Percentiles rank a stretch among this genome's conserved stretches.
Evolutionary conservation across 2,888 invertebrate species (phyloP).

Genomic region (Eledone cirrhosa): DNA sequence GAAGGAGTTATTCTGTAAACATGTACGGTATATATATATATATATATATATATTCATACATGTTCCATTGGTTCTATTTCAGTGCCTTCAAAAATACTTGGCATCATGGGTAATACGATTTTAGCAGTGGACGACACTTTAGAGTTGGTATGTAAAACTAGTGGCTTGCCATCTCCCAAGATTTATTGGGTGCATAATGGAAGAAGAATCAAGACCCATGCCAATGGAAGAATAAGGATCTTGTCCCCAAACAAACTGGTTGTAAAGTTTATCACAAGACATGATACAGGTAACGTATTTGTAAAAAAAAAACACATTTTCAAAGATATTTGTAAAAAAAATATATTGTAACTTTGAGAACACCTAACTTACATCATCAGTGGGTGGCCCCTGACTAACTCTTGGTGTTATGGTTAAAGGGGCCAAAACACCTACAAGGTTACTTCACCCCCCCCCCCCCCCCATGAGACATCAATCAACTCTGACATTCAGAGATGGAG

Average conservation of each 20-base stretch:
- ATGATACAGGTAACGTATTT: conserved; percentile 43
- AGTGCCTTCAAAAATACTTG: conserved; percentile 49
- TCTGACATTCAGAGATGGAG: too few species aligned
- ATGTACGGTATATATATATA: background rate
- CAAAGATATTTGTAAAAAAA: background rate
- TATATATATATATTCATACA: background rate
- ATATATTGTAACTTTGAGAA: too few species aligned
- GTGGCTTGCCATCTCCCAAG: conserved; percentile 51
- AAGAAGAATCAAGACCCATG: conserved; percentile 38
- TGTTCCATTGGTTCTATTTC: conserved; percentile 20
- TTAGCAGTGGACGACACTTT: conserved; percentile 48
- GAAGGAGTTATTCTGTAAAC: too few species aligned
- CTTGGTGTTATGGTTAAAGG: too few species aligned
- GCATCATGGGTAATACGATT: conserved; percentile 47
- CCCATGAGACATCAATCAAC: too few species aligned
- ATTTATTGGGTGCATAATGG: conserved; percentile 51
- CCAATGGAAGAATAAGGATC: conserved; percentile 51
- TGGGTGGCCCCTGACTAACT: too few species aligned
- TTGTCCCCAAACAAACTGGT: conserved; percentile 40
- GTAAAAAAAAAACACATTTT: background rate
- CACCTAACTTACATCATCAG: too few species aligned
- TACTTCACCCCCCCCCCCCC: too few species aligned
- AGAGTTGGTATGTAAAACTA: conserved; percentile 47
- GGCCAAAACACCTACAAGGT: too few species aligned
- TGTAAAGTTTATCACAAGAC: conserved; percentile 43